Conservation (phyloP, 2,888 invertebrate species). For the Erebia aethiops region DNA sequence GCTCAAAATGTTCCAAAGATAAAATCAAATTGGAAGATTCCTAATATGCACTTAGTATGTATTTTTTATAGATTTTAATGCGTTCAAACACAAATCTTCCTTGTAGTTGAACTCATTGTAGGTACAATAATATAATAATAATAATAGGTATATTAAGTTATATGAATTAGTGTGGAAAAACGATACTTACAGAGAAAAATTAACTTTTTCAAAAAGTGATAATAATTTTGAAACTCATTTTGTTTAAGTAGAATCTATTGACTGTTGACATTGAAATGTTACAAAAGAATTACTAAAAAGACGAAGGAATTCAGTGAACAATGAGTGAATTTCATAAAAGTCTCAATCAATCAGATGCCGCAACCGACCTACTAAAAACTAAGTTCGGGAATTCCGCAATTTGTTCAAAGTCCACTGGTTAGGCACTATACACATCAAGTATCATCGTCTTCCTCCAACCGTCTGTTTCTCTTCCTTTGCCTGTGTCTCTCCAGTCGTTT, state of each 20-base stretch:
- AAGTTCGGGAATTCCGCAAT: slow-evolving; percentile 57
- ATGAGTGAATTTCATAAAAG: background rate
- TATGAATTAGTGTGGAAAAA: too few relatives aligned
- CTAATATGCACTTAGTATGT: background rate
- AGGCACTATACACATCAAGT: slow-evolving; percentile 67
- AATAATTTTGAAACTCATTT: too few relatives aligned
- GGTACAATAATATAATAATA: too few relatives aligned
- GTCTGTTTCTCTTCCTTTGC: slow-evolving; percentile 64
- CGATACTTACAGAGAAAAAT: too few relatives aligned
- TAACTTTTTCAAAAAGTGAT: too few relatives aligned
- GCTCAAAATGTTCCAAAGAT: background rate
- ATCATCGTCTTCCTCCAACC: slow-evolving; percentile 63
- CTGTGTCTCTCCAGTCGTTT: slow-evolving; percentile 62
- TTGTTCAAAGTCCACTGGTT: slow-evolving; percentile 69
- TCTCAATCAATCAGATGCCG: slow-evolving; percentile 31
- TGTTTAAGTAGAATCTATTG: too few relatives aligned
- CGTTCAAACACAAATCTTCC: too few relatives aligned
- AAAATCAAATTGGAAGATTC: background rate
- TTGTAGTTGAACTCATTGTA: too few relatives aligned
- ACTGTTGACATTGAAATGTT: background rate
- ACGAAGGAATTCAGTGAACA: background rate
- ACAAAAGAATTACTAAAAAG: background rate
- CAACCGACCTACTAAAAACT: slow-evolving; percentile 50
- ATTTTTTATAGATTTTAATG: too few relatives aligned
- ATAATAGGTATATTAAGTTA: too few relatives aligned